These are phyloP conservation scores for Bombus superbus DNA, from an alignment of 1,140 invertebrate genomes.

Conservation along the genomic window DNA sequence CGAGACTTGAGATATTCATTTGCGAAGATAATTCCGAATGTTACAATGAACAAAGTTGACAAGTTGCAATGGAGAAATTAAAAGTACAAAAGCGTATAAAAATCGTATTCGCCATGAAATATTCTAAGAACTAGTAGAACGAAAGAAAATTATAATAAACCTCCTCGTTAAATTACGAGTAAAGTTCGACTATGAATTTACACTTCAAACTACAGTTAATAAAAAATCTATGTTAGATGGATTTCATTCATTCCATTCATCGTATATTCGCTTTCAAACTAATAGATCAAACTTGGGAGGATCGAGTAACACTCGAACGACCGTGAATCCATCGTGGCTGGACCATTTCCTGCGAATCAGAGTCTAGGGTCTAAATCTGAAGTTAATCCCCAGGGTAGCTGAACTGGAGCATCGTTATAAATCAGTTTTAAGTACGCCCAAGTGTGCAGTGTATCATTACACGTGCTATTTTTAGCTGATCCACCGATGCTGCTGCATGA, in stretches of 20 bases:
- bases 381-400: conserved; percentile 12
- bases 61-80: no score
- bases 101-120: no score
- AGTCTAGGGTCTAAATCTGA: conserved; percentile 14
- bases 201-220: no score
- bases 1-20: no score
- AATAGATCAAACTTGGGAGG: not conserved
- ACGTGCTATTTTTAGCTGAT: conserved; percentile 15
- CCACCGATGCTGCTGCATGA: not conserved
- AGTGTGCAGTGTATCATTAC: conserved; percentile 27
- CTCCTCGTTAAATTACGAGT: no score
- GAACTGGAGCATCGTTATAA: not conserved
- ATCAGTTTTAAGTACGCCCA: not conserved
- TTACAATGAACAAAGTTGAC: no score
- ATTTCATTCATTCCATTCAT: not conserved
- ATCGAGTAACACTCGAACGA: conserved; percentile 1
- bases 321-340: conserved; percentile 12
- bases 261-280: not conserved
- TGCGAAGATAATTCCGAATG: no score
- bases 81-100: no score
- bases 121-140: no score
- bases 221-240: not conserved
- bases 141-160: no score
- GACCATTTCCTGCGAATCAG: not conserved
- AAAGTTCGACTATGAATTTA: no score